Conservation (phyloP, 2,888 invertebrate genomes). For the Hirtodrosophila duncani region DNA sequence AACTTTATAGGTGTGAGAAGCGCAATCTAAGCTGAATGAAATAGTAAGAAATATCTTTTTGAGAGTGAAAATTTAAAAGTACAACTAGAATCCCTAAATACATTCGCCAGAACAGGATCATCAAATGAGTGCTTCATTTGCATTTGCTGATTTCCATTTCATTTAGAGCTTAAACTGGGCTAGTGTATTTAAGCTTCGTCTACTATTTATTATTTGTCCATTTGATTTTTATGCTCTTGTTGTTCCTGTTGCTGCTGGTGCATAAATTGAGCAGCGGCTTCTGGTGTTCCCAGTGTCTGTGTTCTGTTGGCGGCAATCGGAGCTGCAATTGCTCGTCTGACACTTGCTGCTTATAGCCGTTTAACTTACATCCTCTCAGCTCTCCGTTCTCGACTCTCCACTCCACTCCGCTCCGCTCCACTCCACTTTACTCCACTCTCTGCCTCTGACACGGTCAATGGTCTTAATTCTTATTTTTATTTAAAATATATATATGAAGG, state of each 20-base stretch:
- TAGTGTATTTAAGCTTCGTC: no score
- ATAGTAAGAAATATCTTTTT: no score
- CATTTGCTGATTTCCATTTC: no score
- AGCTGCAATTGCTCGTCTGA: slow-evolving; percentile 51
- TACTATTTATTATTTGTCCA: not conserved
- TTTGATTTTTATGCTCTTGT: not conserved
- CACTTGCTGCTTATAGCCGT: slow-evolving; percentile 66
- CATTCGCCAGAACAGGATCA: no score
- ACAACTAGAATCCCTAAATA: no score
- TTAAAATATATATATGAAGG: slow-evolving; percentile 28
- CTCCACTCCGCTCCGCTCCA: no score
- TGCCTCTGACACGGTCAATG: slow-evolving; percentile 14
- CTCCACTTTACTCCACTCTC: no score
- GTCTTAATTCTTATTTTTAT: slow-evolving; percentile 41
- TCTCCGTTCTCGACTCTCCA: not conserved
- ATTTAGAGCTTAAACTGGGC: no score
- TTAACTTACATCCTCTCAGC: slow-evolving; percentile 39
- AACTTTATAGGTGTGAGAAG: no score
- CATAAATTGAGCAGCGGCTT: slow-evolving; percentile 60
- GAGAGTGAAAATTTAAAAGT: no score
- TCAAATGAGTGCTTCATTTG: no score
- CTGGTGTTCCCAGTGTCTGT: slow-evolving; percentile 2
- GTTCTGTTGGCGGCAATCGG: slow-evolving; percentile 28
- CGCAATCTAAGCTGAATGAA: no score
- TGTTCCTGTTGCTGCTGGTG: slow-evolving; percentile 31